Evolutionary conservation across 2,797 vertebrate genomes (phyloP), one percentile per base, ranked within the genome.

Genomic region (Premnoplex brunnescens): DNA sequence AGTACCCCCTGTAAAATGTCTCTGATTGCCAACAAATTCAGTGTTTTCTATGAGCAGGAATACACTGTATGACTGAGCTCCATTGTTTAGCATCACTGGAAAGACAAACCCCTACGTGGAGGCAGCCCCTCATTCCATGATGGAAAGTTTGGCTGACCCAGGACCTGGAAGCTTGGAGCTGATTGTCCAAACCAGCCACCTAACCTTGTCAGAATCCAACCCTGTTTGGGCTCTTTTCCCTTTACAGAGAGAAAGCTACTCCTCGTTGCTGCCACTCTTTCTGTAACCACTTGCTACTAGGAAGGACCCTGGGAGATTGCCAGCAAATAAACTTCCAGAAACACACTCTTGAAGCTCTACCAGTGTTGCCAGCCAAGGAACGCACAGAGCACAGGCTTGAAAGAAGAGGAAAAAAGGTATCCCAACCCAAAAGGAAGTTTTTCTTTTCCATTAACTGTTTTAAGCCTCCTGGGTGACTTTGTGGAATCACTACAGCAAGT

Each of bases 391-490:
- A 34, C 46, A 24, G 51, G 55, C 18, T 14, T 16, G 46, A 46
- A 43, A 49, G 12, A 14, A 75, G 22, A 39, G 14, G 7, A 7
- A 11, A 6, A 54, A 71, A 52, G 14, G 6, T 4, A 64, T 22
- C 43, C 64, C 52, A 64, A 43, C 32, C 39, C 58, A 32, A 85
- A 89, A 86, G 15, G 28, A 95, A 91, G 52, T 6, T 91, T 92
- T 93, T 64, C 58, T 86, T 91, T 92, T 77, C 79, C 39, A 36
- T 83, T 72, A 73, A 69, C 49, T 63, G 34, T 64, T 88, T 82
- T 51, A 74, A 67, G 26, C 32, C 71, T 80, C 76, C 52, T 66
- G 80, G 44, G 36, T 83, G 90, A 88, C 88, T 89, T 74, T 94
- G 77, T 89, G 78, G 89, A 80, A 91, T 56, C 64, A 14, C 56